Conservation (phyloP, 2,113 vertebrate genomes). For the Bambusicola thoracicus region DNA sequence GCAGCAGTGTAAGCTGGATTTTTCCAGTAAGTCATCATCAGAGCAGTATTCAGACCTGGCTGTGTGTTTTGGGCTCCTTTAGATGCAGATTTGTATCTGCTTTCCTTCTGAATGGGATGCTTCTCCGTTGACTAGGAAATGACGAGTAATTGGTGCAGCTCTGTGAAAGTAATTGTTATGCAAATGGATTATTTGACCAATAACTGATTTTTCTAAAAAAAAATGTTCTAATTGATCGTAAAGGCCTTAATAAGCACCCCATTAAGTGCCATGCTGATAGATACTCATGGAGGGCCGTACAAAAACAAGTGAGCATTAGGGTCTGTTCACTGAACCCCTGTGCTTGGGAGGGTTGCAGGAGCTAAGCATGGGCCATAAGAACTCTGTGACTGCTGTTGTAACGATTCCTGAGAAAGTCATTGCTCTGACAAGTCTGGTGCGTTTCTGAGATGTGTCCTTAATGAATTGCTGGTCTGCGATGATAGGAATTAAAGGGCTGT, state of each 20-base stretch:
- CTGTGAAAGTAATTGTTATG: not conserved
- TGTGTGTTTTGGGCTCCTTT: not conserved
- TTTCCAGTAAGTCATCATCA: not conserved
- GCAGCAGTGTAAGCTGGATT: not conserved
- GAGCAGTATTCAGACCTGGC: not conserved
- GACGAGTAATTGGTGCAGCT: not conserved
- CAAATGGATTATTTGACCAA: not conserved
- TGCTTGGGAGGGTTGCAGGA: not conserved
- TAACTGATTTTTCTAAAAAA: not conserved
- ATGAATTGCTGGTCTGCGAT: not conserved
- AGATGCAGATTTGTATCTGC: not conserved
- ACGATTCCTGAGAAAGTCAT: not conserved
- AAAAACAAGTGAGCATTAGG: not conserved
- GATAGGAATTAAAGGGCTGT: not conserved
- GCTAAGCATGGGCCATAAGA: fast-evolving
- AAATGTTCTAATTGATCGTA: not conserved
- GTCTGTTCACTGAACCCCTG: not conserved
- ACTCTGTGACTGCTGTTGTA: not conserved
- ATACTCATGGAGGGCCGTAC: not conserved
- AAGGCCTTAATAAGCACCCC: not conserved
- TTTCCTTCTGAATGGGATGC: not conserved
- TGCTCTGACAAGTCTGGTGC: not conserved
- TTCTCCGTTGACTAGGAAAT: not conserved
- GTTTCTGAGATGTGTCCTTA: not conserved
- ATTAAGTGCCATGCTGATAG: not conserved